A percentile compares a stretch with the other conserved stretches of the same genome.
phyloP scores from a whole-genome alignment of 1,140 invertebrate species.

The Monomorium pharaonis region DNA sequence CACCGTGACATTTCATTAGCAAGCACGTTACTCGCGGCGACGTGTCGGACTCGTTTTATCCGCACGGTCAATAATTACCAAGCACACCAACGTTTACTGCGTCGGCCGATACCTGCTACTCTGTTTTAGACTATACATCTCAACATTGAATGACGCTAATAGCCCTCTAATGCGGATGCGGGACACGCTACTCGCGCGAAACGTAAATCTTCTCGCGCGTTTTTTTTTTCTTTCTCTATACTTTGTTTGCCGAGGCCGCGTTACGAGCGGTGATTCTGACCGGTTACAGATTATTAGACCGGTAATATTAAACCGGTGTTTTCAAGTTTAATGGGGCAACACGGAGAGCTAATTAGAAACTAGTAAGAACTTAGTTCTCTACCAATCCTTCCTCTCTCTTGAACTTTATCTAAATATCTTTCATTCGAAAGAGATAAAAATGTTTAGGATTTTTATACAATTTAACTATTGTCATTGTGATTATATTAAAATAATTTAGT shows the following conservation, averaged over 20 bases:
- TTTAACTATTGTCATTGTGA: background rate
- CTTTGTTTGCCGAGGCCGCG: background rate
- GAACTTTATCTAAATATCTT: background rate
- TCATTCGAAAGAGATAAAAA: background rate
- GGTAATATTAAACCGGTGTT: background rate
- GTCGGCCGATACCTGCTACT: background rate
- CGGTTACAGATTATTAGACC: constrained; percentile 6
- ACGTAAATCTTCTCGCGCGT: constrained; percentile 3
- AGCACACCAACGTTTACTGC: constrained; percentile 16
- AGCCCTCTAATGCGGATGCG: background rate
- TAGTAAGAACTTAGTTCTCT: background rate
- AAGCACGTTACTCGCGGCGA: constrained; percentile 21
- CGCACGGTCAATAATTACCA: constrained; percentile 20
- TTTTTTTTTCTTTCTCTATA: background rate
- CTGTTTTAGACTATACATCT: background rate
- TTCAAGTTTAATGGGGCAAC: background rate
- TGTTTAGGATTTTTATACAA: background rate
- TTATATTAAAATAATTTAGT: constrained; percentile 5
- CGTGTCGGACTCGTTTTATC: background rate
- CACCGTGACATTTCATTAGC: constrained; percentile 32
- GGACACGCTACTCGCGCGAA: background rate
- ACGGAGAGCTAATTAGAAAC: background rate
- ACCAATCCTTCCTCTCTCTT: background rate
- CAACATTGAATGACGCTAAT: constrained; percentile 24
- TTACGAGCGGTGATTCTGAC: background rate